phyloP scores from a whole-genome alignment of 2,888 invertebrate species.

The Amblyjoppa proteus region DNA sequence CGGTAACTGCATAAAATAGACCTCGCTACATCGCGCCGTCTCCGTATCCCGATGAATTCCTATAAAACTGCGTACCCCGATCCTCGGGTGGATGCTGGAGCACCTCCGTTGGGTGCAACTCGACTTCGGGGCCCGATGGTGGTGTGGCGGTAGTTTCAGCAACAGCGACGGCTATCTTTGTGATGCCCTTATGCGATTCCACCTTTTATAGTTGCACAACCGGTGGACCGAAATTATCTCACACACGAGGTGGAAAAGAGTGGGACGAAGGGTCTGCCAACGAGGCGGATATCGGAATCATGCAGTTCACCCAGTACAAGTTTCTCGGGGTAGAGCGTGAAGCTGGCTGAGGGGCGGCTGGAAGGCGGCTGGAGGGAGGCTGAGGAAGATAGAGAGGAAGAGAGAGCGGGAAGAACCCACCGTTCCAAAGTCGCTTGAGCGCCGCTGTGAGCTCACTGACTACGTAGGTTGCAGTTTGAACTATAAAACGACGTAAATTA shows the following conservation, averaged over 20 bases:
- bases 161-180: constrained; percentile 21
- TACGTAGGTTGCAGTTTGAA: constrained; percentile 84
- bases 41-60: constrained; percentile 80
- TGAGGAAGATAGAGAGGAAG: constrained; percentile 20
- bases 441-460: constrained; percentile 62
- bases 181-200: constrained; percentile 54
- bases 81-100: constrained; percentile 70
- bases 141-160: constrained; percentile 44
- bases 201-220: constrained; percentile 60
- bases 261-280: constrained; percentile 26
- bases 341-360: constrained; percentile 7
- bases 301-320: constrained; percentile 28
- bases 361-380: constrained; percentile 32
- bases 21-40: constrained; percentile 60
- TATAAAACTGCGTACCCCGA: constrained; percentile 83
- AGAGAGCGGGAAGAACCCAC: constrained; percentile 78
- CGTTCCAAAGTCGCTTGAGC: constrained; percentile 81
- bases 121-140: background rate
- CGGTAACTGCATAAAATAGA: constrained; percentile 82
- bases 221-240: constrained; percentile 63
- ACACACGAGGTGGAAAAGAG: constrained; percentile 45
- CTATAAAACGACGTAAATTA: constrained; percentile 85
- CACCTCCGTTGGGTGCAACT: background rate
- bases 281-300: constrained; percentile 33
- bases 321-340: constrained; percentile 11